Evolutionary conservation across 2,797 vertebrate species (phyloP), one percentile per base, ranked within the genome.

Genomic region (Spea hammondii): DNA sequence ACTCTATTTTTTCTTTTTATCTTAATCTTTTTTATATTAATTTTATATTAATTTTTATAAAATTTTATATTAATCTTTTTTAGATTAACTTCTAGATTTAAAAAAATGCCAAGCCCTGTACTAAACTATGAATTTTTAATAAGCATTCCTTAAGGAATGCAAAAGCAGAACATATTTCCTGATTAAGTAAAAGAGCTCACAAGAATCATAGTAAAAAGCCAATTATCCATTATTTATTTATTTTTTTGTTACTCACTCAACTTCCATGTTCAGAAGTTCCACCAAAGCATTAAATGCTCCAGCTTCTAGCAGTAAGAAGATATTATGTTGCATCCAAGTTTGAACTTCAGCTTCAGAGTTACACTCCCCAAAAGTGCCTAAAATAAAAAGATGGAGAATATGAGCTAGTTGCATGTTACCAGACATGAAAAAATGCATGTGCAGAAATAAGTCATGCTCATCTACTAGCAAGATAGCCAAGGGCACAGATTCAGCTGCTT

Each of bases 191-290:
- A 32, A 32, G 32, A 32, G 2, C 32, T 32, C 32, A 32, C 32
- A 32, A 32, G 32, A 32, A 32, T 32, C 32, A 32, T 32, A 3
- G 32, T 32, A 32, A 53, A 53, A 7, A 53, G 6, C 10, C 51
- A 7, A 53, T 11, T 53, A 11, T 53, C 6, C 51, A 53, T 53
- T 53, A 49, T 9, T 50, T 8, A 68, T n/a, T 59, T 48, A 12
- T 12, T 55, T 45, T 79, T 1, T 0, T 62, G 49, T 48, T 76
- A 89, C 94, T 89, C 92, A 99, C 97, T 99, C 98, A 0, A 99
- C 96, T 86, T 99, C 98, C 98, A 99, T 99, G 92, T 97, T 99
- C 72, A 99, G 95, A 82, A 99, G 93, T 85, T 99, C 98, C 89
- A 99, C 95, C 85, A 99, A 85, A 55, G 97, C 96, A 6, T 94